A percentile compares a stretch with the other conserved stretches of the same genome.
These are phyloP conservation scores for Drosophila paranaensis DNA, from an alignment of 2,888 invertebrate genomes.

Conservation along the genomic window DNA sequence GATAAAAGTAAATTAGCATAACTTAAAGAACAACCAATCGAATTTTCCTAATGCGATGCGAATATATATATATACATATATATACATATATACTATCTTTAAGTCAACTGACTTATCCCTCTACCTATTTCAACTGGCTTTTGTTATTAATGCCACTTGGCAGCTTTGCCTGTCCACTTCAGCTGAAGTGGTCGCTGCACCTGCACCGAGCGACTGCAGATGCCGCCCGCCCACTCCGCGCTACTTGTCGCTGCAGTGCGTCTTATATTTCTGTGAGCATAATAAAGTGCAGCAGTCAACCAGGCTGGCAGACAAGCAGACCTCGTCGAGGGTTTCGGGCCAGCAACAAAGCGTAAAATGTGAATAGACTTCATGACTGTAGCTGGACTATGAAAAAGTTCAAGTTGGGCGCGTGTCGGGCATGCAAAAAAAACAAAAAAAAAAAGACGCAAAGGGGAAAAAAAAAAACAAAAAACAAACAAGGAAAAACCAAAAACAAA, in stretches of 20 bases:
- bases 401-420: conserved; percentile 53
- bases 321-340: conserved; percentile 56
- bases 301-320: conserved; percentile 31
- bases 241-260: conserved; percentile 35
- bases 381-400: conserved; percentile 41
- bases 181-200: conserved; percentile 59
- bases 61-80: not conserved
- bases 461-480: conserved; percentile 33
- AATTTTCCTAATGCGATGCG: conserved; percentile 26
- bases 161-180: conserved; percentile 62
- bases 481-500: conserved; percentile 51
- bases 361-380: conserved; percentile 66
- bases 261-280: conserved; percentile 51
- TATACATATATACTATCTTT: conserved; percentile 25
- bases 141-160: conserved; percentile 74
- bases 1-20: conserved; percentile 83
- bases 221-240: not conserved
- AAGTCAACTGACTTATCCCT: conserved; percentile 24
- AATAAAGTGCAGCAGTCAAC: conserved; percentile 69
- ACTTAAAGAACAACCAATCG: conserved; percentile 70
- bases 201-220: conserved; percentile 40
- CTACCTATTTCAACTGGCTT: conserved; percentile 44
- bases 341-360: conserved; percentile 72
- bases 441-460: conserved; percentile 7
- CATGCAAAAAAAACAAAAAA: conserved; percentile 57